phyloP scores from a whole-genome alignment of 1,140 invertebrate species.

The Drosophila melanica region DNA sequence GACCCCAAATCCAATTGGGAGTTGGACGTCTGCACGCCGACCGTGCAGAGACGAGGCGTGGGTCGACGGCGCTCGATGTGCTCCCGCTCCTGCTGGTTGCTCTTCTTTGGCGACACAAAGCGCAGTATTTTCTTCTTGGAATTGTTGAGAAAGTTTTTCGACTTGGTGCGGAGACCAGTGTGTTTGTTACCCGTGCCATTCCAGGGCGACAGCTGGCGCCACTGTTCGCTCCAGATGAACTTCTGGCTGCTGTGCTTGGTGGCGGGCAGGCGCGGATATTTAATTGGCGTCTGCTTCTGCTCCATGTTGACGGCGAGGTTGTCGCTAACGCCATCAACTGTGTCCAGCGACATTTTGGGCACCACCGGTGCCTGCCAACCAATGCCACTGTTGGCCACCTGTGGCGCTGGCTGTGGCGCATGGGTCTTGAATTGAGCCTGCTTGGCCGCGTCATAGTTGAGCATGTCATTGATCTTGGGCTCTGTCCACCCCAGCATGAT shows the following conservation, averaged over 20 bases:
- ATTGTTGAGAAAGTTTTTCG: conserved; percentile 66
- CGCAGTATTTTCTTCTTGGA: conserved; percentile 79
- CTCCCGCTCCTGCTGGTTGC: conserved; percentile 34
- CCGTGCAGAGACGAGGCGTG: conserved; percentile 49
- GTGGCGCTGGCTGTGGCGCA: conserved; percentile 62
- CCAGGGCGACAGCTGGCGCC: conserved; percentile 72
- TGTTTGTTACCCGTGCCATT: conserved; percentile 32
- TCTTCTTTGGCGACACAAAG: conserved; percentile 77
- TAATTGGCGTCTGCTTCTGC: conserved; percentile 74
- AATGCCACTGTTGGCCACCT: conserved; percentile 40
- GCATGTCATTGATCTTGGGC: conserved; percentile 73
- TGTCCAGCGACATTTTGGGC: conserved; percentile 71
- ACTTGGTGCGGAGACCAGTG: conserved; percentile 48
- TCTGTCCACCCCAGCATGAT: conserved; percentile 69
- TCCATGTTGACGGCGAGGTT: conserved; percentile 71
- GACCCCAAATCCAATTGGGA: conserved; percentile 58
- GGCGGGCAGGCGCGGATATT: conserved; percentile 41
- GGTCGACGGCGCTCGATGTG: not conserved
- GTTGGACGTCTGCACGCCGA: conserved; percentile 71
- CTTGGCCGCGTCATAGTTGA: conserved; percentile 64
- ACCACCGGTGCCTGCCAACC: conserved; percentile 69
- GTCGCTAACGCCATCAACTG: conserved; percentile 70
- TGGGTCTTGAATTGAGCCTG: conserved; percentile 39
- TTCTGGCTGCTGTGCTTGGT: conserved; percentile 58
- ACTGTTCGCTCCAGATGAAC: conserved; percentile 75